Evolutionary conservation across 2,888 invertebrate species (phyloP).

Genomic region (Amphipoea oculea): DNA sequence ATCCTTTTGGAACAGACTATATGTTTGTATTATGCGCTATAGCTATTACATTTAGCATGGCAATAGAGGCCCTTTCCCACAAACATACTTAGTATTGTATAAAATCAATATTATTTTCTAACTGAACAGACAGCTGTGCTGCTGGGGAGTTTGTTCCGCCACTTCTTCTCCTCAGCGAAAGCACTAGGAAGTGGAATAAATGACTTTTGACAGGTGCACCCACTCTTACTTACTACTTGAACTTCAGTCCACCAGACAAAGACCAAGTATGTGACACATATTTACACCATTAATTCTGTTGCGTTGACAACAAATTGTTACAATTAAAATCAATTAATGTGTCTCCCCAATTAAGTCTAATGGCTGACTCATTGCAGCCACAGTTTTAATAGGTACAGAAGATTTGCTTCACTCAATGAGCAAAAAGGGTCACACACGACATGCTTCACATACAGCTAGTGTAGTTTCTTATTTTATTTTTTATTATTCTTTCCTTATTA

Average conservation of each 20-base stretch:
- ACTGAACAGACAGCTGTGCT: too few species aligned
- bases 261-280: conserved; percentile 15
- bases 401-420: background rate
- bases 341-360: conserved; percentile 38
- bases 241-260: background rate
- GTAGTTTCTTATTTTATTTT: background rate
- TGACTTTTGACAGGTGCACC: too few species aligned
- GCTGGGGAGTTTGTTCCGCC: too few species aligned
- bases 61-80: too few species aligned
- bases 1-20: too few species aligned
- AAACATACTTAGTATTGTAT: too few species aligned
- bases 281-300: conserved; percentile 18
- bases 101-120: too few species aligned
- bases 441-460: background rate
- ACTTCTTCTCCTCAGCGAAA: too few species aligned
- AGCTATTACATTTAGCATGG: too few species aligned
- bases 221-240: background rate
- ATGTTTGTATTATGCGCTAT: too few species aligned
- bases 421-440: background rate
- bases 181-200: too few species aligned
- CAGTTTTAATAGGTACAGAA: background rate
- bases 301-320: conserved; percentile 38
- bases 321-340: conserved; percentile 60
- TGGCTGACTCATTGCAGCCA: conserved; percentile 45
- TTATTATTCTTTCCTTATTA: too few species aligned